Conservation (phyloP, 2,113 vertebrate species). For the Sinocyclocheilus anophthalmus region DNA sequence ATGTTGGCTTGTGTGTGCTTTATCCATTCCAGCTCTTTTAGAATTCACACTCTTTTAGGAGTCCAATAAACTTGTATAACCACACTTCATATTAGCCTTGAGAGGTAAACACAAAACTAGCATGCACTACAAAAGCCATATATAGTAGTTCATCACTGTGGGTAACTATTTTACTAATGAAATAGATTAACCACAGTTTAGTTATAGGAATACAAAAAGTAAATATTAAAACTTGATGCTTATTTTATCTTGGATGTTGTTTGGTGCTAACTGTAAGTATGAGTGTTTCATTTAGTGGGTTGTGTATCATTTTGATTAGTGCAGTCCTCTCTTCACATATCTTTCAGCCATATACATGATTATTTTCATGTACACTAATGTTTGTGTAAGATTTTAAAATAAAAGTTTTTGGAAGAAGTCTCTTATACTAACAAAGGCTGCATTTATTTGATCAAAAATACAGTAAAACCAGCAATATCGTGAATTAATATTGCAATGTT, state of each 20-base stretch:
- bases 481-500: neutral
- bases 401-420: neutral
- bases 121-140: neutral
- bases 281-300: slow-evolving; percentile 28
- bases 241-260: slow-evolving; percentile 48
- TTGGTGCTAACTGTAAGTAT: slow-evolving; percentile 33
- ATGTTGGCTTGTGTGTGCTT: slow-evolving; percentile 65
- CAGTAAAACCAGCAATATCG: neutral
- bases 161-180: neutral
- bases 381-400: neutral
- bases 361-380: neutral
- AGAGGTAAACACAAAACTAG: neutral
- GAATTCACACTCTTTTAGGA: slow-evolving; percentile 46
- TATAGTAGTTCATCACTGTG: neutral
- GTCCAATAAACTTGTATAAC: slow-evolving; percentile 35
- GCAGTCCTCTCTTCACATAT: slow-evolving; percentile 65
- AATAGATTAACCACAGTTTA: slow-evolving; percentile 9
- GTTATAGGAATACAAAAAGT: neutral
- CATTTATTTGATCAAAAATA: neutral
- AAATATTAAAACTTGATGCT: slow-evolving; percentile 50
- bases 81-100: neutral
- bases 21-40: slow-evolving; percentile 55
- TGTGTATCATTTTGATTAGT: slow-evolving; percentile 54
- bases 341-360: slow-evolving; percentile 23
- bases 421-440: neutral